Conservation (phyloP, 2,888 invertebrate species). For the Drosophila silvestris region DNA sequence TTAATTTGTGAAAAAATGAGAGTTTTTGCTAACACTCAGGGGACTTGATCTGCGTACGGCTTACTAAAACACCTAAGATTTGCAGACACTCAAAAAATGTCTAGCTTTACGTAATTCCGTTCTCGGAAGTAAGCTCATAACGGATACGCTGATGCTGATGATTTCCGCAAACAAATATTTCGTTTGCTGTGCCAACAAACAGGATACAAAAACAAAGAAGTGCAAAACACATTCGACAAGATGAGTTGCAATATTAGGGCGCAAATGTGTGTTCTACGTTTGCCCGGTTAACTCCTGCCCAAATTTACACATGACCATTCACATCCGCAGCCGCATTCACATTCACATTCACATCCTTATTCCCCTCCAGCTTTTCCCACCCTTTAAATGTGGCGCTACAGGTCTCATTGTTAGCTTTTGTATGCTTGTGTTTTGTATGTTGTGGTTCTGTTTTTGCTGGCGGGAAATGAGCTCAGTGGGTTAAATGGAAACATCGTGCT, state of each 20-base stretch:
- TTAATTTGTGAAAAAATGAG: background rate
- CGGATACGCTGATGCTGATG: constrained; percentile 76
- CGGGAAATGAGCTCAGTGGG: constrained; percentile 74
- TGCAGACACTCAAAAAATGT: background rate
- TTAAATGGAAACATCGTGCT: constrained; percentile 70
- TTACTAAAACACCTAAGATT: background rate
- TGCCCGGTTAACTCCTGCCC: constrained; percentile 10
- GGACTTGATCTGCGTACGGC: background rate
- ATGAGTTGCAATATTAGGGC: constrained; percentile 22
- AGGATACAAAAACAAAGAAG: background rate
- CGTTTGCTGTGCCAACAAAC: constrained; percentile 65
- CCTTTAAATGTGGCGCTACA: constrained; percentile 2
- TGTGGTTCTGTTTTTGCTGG: constrained; percentile 54
- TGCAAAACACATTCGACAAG: constrained; percentile 19
- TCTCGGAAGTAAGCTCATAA: constrained; percentile 55
- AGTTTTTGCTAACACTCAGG: background rate
- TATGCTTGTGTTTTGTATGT: constrained; percentile 33
- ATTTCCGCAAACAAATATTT: constrained; percentile 80
- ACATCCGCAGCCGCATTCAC: background rate
- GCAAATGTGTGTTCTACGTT: constrained; percentile 21
- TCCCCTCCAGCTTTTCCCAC: background rate
- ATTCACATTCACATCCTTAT: background rate
- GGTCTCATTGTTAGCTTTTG: constrained; percentile 14
- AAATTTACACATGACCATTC: constrained; percentile 32
- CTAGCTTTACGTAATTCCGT: constrained; percentile 16